A percentile compares a stretch with the other conserved stretches of the same genome.
phyloP scores from a whole-genome alignment of 2,888 invertebrate genomes.

The Orchestes rusci region DNA sequence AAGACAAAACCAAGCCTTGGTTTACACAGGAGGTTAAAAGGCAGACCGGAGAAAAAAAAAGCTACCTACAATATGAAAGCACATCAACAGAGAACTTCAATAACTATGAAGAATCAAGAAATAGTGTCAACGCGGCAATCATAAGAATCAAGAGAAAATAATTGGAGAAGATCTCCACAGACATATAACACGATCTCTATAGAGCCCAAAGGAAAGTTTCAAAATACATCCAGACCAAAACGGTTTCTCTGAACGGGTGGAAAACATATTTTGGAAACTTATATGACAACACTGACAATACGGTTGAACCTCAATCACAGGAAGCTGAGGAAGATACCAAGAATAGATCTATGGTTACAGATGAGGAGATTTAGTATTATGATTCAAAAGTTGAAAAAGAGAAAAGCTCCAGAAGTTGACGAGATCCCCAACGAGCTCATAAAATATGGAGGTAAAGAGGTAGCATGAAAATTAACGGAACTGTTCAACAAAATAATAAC shows the following conservation, averaged over 20 bases:
- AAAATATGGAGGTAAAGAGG: not conserved
- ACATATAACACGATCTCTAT: too few species aligned
- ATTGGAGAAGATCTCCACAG: too few species aligned
- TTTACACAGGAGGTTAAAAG: not conserved
- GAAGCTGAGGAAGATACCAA: not conserved
- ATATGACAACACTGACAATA: too few species aligned
- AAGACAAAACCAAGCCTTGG: not conserved
- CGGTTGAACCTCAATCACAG: too few species aligned
- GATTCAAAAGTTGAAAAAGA: not conserved
- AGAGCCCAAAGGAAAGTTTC: too few species aligned
- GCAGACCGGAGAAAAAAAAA: not conserved
- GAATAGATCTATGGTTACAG: not conserved
- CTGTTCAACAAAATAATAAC: not conserved
- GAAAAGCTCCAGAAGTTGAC: not conserved
- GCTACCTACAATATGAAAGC: not conserved
- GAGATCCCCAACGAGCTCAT: not conserved
- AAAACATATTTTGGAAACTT: not conserved
- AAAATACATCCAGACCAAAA: not conserved
- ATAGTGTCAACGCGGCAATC: too few species aligned
- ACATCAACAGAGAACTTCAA: not conserved
- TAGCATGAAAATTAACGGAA: not conserved
- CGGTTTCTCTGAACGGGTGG: not conserved
- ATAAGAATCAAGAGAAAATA: too few species aligned
- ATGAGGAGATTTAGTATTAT: not conserved
- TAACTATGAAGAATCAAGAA: not conserved